phyloP scores from a whole-genome alignment of 2,113 vertebrate species.

The Taurulus bubalis region DNA sequence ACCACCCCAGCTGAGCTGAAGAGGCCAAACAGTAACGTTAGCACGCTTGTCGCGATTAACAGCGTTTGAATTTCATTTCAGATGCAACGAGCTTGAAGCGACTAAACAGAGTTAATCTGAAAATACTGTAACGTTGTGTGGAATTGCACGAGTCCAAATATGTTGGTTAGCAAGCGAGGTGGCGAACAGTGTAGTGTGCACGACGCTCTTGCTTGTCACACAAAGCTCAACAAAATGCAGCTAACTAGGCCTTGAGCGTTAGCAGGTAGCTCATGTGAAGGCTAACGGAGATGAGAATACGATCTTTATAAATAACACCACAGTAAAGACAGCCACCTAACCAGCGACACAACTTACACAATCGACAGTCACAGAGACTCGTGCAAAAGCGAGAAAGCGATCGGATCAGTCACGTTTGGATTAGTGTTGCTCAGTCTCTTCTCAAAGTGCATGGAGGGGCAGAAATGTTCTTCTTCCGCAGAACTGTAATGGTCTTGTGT shows the following conservation, averaged over 20 bases:
- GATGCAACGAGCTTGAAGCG: too few relatives aligned
- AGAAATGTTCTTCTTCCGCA: neutral
- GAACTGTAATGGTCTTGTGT: neutral
- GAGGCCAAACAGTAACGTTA: neutral
- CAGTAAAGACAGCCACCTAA: neutral
- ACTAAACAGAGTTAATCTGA: neutral
- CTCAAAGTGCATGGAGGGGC: too few relatives aligned
- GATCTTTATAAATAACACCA: neutral
- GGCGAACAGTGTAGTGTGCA: too few relatives aligned
- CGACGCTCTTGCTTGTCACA: neutral
- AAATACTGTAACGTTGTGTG: neutral
- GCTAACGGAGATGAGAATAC: neutral
- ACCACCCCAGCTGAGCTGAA: too few relatives aligned
- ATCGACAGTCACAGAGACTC: conserved; percentile 22
- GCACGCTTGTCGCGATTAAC: neutral
- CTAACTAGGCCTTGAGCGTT: conserved; percentile 29
- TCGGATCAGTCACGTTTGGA: neutral
- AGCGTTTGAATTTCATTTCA: neutral
- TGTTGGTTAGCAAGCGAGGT: fast-evolving
- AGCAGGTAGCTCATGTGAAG: neutral
- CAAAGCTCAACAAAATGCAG: neutral
- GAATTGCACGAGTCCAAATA: neutral
- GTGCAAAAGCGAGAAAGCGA: neutral
- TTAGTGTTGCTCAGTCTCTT: neutral
- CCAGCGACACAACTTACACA: conserved; percentile 66